Conservation (phyloP, 2,888 invertebrate genomes). For the Thereva nobilitata region DNA sequence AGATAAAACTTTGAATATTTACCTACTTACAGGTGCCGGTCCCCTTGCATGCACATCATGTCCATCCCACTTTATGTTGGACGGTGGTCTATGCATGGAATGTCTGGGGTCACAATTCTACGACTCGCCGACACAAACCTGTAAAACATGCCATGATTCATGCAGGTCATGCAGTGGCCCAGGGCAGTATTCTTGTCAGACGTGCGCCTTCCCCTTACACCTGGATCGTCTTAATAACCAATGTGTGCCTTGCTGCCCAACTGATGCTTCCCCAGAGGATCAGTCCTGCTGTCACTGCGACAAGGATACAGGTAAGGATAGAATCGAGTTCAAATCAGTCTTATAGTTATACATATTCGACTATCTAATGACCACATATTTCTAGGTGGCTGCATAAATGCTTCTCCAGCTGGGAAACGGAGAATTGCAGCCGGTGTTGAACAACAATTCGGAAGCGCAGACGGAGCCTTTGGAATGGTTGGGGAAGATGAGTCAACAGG, state of each 20-base stretch:
- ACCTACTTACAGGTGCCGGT: conserved; percentile 64
- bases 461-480: conserved; percentile 6
- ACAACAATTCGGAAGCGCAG: conserved; percentile 48
- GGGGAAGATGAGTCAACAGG: conserved; percentile 46
- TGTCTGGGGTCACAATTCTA: conserved; percentile 76
- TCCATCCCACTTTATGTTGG: conserved; percentile 72
- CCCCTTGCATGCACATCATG: conserved; percentile 76
- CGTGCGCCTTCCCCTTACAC: conserved; percentile 68
- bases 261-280: conserved; percentile 57
- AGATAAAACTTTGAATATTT: neutral
- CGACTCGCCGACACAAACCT: conserved; percentile 69
- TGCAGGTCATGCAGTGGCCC: conserved; percentile 73
- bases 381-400: conserved; percentile 72
- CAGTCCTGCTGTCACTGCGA: conserved; percentile 73
- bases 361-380: neutral
- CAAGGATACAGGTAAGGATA: conserved; percentile 64
- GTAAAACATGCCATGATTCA: conserved; percentile 68
- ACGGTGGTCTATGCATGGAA: conserved; percentile 75
- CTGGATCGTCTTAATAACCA: conserved; percentile 74
- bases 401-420: conserved; percentile 74
- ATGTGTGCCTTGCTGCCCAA: conserved; percentile 74
- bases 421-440: conserved; percentile 67
- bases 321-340: neutral
- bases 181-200: conserved; percentile 70
- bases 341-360: conserved; percentile 26